These are phyloP conservation scores for Lasioglossum baleicum DNA, from an alignment of 1,140 invertebrate genomes.

Conservation along the genomic window DNA sequence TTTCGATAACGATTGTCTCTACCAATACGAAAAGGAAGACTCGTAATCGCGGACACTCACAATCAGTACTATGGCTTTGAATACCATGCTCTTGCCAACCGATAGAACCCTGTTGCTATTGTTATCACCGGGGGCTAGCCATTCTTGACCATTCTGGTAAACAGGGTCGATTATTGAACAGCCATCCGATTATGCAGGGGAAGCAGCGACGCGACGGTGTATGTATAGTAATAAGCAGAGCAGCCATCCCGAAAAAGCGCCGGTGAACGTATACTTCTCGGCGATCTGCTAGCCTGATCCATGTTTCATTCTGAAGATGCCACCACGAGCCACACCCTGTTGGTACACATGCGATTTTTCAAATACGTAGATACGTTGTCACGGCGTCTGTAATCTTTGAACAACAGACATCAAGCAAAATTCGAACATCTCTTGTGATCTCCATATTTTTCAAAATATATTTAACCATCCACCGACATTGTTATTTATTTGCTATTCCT, in stretches of 20 bases:
- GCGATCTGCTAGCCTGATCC: constrained; percentile 73
- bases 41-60: background rate
- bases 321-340: constrained; percentile 77
- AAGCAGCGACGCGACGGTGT: constrained; percentile 8
- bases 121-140: constrained; percentile 77
- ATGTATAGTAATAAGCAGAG: constrained; percentile 48
- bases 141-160: constrained; percentile 65
- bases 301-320: constrained; percentile 77
- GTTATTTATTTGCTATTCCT: background rate
- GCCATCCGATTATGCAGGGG: constrained; percentile 47
- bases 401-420: background rate
- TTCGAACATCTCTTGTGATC: too few relatives aligned
- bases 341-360: background rate
- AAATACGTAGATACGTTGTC: background rate
- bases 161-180: constrained; percentile 56
- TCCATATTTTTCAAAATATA: background rate
- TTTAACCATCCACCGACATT: background rate
- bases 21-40: background rate
- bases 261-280: constrained; percentile 64
- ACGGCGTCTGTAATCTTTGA: background rate
- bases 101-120: constrained; percentile 75
- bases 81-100: constrained; percentile 59
- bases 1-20: background rate
- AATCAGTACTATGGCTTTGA: background rate
- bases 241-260: constrained; percentile 35